Evolutionary conservation across 2,113 vertebrate genomes (phyloP), one percentile per base, ranked within the genome.

Genomic region (Nerophis lumbriciformis): DNA sequence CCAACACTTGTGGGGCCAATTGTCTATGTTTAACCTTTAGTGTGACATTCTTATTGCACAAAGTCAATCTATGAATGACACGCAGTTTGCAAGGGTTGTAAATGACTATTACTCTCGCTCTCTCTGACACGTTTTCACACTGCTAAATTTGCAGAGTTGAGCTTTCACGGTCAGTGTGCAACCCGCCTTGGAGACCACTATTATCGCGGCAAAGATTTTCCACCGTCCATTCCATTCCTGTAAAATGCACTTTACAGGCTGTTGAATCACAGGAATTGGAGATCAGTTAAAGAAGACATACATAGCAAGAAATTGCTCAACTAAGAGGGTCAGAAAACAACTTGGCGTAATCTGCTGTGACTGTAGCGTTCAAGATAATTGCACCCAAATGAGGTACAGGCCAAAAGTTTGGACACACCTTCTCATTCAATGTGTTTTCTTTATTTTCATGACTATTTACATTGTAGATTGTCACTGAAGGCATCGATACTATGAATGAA

Each of bases 31-130:
- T 68, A 56, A 35, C 60, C 59, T 54, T 63, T 63, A 68, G 48
- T 61, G 59, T 68, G 61, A 78, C 77, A 77, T 78, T 77, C 72
- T 68, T 60, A 76, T 57, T 15, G 5, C 37, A 45, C 1, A 5
- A 11, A 13, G 1, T 1, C 12, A 19, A 68, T 79, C 81, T 81
- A 80, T 81, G 70, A 88, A 85, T 75, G 78, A 80, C 63, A 51
- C 16, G 52, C 10, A 63, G 48, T 54, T 57, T 59, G 44, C 63
- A 53, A 58, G 56, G 61, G 59, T 68, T 75, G 53, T 79, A 64
- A 80, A 81, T 69, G 48, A 72, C 71, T 61, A 16, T 10, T 42
- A 65, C 69, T 66, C 64, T 15, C 54, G 59, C 68, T 52, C 50
- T 28, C 38, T 59, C 21, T 36, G 7, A 13, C 28, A 65, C 45